Evolutionary conservation across 1,140 invertebrate species (phyloP), one percentile per base, ranked within the genome.

Genomic region (Drosophila bifasciata): DNA sequence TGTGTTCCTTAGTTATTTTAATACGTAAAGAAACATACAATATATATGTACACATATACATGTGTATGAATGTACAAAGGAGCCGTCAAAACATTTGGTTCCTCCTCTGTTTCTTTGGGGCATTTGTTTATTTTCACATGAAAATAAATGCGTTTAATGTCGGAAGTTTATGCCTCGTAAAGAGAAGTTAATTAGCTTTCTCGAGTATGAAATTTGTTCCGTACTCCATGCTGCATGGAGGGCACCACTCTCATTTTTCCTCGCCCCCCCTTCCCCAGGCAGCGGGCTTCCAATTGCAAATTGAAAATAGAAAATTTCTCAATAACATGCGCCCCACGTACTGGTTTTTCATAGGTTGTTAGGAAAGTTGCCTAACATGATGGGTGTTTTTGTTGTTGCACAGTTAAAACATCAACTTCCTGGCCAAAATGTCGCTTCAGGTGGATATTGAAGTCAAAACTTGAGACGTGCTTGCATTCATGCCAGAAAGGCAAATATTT

Each of bases 401-500:
- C 66, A 68, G 66, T 68, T 48, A 68, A 56, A 32, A 55, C 63
- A 56, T 68, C 25, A 68, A 56, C 66, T 68, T 56, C 41, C 32
- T 68, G 64, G 62, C 49, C 49, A 36, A 40, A 43, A 19, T 32
- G 66, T 69, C 66, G 49, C 66, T 69, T 19, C 66, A 69, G 66
- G 66, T 69, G 63, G 23, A 63, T 68, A 50, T 68, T 69, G 56
- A 69, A 69, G 66, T 68, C 63, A 69, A 56, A 32, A 40, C 53
- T 67, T 56, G 48, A 50, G 73, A 83, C 73, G 80, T 80, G 78
- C 81, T 77, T 80, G 43, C 79, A 49, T 72, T 46, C 32, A 36
- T 58, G 79, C 79, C 79, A 73, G 74, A 84, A 83, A 84, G 57
- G 75, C 79, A 83, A 83, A 83, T 84, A 83, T 83, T 78, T 84